A percentile compares a stretch with the other conserved stretches of the same genome.
These are phyloP conservation scores for Thymallus thymallus DNA, from an alignment of 2,113 vertebrate species.

Conservation along the genomic window DNA sequence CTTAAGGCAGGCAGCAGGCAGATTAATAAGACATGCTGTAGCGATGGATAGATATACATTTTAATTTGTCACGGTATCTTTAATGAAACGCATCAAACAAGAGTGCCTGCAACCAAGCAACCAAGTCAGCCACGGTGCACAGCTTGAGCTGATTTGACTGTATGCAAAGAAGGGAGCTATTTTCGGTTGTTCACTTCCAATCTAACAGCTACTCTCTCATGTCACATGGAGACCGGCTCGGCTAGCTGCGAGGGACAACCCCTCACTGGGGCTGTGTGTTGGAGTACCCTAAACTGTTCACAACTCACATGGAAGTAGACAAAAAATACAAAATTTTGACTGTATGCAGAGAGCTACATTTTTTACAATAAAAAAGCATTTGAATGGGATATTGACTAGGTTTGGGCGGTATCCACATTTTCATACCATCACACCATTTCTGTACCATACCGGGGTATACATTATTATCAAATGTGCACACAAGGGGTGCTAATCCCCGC, in stretches of 20 bases:
- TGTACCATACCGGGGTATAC: too few relatives aligned
- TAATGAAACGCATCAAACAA: conserved; percentile 14
- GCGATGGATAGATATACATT: conserved; percentile 23
- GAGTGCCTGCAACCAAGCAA: conserved; percentile 24
- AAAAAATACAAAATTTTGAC: neutral
- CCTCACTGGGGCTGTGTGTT: conserved; percentile 1
- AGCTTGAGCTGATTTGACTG: conserved; percentile 23
- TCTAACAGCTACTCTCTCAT: conserved; percentile 19
- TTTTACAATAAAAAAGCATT: too few relatives aligned
- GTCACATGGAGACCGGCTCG: neutral
- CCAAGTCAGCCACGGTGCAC: conserved; percentile 8
- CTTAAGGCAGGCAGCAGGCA: neutral
- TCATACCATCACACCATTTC: too few relatives aligned
- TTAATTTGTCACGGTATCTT: conserved; percentile 12
- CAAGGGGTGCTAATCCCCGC: too few relatives aligned
- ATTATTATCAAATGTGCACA: too few relatives aligned
- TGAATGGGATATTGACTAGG: too few relatives aligned
- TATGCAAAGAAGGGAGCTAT: conserved; percentile 35
- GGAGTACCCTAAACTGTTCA: neutral
- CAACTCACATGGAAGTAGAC: neutral
- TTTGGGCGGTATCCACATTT: too few relatives aligned
- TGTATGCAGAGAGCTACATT: too few relatives aligned
- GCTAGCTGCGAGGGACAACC: conserved; percentile 1
- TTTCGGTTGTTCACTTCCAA: conserved; percentile 32
- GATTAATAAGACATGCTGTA: conserved; percentile 5